phyloP scores from a whole-genome alignment of 2,888 invertebrate species.

The Apoda limacodes region DNA sequence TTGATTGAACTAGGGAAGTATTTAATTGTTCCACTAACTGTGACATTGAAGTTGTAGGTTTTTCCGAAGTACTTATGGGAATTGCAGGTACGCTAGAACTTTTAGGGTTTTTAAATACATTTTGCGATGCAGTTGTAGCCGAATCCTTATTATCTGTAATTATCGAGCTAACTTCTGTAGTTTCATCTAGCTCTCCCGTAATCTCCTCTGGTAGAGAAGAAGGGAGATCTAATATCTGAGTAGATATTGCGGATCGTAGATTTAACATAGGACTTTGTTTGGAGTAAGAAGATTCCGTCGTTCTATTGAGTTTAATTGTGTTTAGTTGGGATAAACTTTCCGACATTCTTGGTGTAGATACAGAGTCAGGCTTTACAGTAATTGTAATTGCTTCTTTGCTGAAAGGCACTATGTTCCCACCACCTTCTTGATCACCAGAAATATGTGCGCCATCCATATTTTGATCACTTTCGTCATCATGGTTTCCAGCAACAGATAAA shows the following conservation, averaged over 20 bases:
- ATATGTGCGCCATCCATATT: slow-evolving; percentile 25
- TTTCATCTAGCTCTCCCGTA: slow-evolving; percentile 32
- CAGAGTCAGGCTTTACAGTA: slow-evolving; percentile 25
- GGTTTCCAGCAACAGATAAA: slow-evolving; percentile 45
- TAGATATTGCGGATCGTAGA: slow-evolving; percentile 49
- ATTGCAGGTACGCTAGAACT: slow-evolving; percentile 18
- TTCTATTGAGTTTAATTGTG: slow-evolving; percentile 22
- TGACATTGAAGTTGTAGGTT: slow-evolving; percentile 22
- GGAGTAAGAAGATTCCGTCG: slow-evolving; percentile 23
- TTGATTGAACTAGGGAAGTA: slow-evolving; percentile 35
- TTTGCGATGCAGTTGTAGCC: neutral
- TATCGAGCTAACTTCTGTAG: slow-evolving; percentile 19
- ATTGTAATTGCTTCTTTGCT: slow-evolving; percentile 27
- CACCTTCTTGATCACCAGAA: neutral
- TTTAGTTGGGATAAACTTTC: slow-evolving; percentile 23
- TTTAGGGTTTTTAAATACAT: neutral
- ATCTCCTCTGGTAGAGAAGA: slow-evolving; percentile 36
- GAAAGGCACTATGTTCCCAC: slow-evolving; percentile 23
- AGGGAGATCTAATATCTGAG: slow-evolving; percentile 40
- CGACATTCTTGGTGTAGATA: slow-evolving; percentile 25
- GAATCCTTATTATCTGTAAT: no score
- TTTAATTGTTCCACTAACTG: slow-evolving; percentile 30
- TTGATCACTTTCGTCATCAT: slow-evolving; percentile 52
- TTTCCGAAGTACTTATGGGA: slow-evolving; percentile 13
- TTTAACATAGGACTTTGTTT: slow-evolving; percentile 46